Percentiles rank a stretch among this genome's conserved stretches.
phyloP scores from a whole-genome alignment of 1,140 invertebrate genomes.

The Drosophila ogumai region DNA sequence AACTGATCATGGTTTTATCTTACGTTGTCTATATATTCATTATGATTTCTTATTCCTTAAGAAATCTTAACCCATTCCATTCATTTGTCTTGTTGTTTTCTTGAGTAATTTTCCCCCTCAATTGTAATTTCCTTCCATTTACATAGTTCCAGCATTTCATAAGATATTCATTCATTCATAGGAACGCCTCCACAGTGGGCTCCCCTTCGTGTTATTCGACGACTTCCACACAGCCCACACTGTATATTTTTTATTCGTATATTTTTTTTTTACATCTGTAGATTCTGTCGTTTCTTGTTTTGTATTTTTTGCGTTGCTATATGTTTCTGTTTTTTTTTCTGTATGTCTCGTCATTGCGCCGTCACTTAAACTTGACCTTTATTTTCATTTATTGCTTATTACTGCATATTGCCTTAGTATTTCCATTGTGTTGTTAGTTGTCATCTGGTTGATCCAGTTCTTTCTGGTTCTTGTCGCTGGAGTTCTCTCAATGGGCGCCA shows the following conservation, averaged over 20 bases:
- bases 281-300: slow-evolving; percentile 15
- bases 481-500: slow-evolving; percentile 42
- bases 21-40: neutral
- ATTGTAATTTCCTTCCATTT: slow-evolving; percentile 10
- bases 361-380: slow-evolving; percentile 80
- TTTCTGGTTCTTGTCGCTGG: slow-evolving; percentile 42
- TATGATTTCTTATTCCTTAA: neutral
- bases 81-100: neutral
- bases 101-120: neutral
- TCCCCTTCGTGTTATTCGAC: slow-evolving; percentile 14
- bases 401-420: slow-evolving; percentile 52
- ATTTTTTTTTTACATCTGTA: slow-evolving; percentile 36
- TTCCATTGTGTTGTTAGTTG: slow-evolving; percentile 42
- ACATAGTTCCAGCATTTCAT: slow-evolving; percentile 16
- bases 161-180: slow-evolving; percentile 52
- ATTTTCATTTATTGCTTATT: slow-evolving; percentile 76
- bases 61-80: neutral
- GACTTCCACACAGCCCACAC: slow-evolving; percentile 29
- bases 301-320: slow-evolving; percentile 10
- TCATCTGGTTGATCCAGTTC: slow-evolving; percentile 48
- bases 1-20: neutral
- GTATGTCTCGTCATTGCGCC: slow-evolving; percentile 33
- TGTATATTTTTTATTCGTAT: slow-evolving; percentile 16
- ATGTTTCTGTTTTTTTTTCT: slow-evolving; percentile 16
- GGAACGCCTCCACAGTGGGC: slow-evolving; percentile 35